These are phyloP conservation scores for Vanessa tameamea DNA, from an alignment of 1,140 invertebrate species.

Conservation along the genomic window DNA sequence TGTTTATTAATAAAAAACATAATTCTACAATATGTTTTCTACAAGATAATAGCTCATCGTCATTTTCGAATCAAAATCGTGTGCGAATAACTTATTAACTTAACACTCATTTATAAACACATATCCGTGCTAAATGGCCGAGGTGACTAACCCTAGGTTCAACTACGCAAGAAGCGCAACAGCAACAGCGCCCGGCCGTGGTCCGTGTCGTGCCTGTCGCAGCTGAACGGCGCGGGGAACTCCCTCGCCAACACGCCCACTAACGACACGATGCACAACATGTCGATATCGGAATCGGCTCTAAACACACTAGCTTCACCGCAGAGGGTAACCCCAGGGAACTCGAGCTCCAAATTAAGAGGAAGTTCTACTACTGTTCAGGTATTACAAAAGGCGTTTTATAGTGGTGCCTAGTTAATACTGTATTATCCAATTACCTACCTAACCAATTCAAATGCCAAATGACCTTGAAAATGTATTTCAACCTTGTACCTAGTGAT, in stretches of 20 bases:
- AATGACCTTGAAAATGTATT: too few relatives aligned
- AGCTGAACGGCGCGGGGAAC: slow-evolving; percentile 78
- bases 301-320: slow-evolving; percentile 85
- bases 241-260: slow-evolving; percentile 78
- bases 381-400: slow-evolving; percentile 39
- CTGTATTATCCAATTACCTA: too few relatives aligned
- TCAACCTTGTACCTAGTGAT: too few relatives aligned
- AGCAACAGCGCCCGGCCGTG: slow-evolving; percentile 85
- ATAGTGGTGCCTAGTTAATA: background rate
- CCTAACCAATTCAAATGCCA: too few relatives aligned
- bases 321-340: slow-evolving; percentile 66
- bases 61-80: background rate
- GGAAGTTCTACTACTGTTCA: slow-evolving; percentile 78
- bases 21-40: background rate
- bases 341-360: slow-evolving; percentile 66
- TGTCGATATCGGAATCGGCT: slow-evolving; percentile 93
- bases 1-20: background rate
- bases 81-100: background rate
- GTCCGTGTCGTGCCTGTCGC: slow-evolving; percentile 91
- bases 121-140: slow-evolving; percentile 46
- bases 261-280: slow-evolving; percentile 78
- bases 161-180: slow-evolving; percentile 77
- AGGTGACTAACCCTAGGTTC: slow-evolving; percentile 62
- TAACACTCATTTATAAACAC: background rate
- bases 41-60: too few relatives aligned